These are phyloP conservation scores for Ovis canadensis DNA, from an alignment of 2,113 vertebrate species.

Conservation along the genomic window DNA sequence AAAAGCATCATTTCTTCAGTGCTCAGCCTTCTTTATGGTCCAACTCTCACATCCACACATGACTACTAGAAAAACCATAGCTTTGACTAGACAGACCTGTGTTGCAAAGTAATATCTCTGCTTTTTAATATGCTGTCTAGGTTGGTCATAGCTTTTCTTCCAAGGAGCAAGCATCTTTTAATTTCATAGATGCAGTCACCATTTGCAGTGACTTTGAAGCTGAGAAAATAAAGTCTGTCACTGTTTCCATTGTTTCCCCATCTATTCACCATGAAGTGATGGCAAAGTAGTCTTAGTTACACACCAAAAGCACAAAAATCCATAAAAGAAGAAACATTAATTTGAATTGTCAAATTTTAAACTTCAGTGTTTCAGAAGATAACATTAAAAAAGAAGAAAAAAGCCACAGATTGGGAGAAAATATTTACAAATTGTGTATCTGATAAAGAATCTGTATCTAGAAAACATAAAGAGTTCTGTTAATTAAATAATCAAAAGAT, in stretches of 20 bases:
- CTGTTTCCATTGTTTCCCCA: neutral
- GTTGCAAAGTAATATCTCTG: neutral
- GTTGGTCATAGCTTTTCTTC: neutral
- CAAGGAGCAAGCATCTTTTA: neutral
- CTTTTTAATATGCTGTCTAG: neutral
- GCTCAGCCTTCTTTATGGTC: neutral
- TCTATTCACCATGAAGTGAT: neutral
- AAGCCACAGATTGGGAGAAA: neutral
- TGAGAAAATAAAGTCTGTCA: neutral
- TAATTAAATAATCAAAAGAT: neutral
- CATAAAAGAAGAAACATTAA: neutral
- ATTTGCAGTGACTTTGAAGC: neutral
- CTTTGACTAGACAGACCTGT: neutral
- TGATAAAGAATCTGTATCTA: neutral
- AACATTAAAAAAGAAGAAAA: neutral
- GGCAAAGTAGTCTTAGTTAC: neutral
- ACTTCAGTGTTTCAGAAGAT: neutral
- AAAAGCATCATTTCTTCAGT: neutral
- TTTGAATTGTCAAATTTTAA: neutral
- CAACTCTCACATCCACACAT: neutral
- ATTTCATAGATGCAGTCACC: neutral
- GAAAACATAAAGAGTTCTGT: neutral
- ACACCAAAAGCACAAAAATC: neutral
- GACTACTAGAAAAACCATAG: neutral
- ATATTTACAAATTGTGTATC: neutral